Evolutionary conservation across 2,888 invertebrate species (phyloP), one percentile per base, ranked within the genome.

Genomic region (Syrphus vitripennis): DNA sequence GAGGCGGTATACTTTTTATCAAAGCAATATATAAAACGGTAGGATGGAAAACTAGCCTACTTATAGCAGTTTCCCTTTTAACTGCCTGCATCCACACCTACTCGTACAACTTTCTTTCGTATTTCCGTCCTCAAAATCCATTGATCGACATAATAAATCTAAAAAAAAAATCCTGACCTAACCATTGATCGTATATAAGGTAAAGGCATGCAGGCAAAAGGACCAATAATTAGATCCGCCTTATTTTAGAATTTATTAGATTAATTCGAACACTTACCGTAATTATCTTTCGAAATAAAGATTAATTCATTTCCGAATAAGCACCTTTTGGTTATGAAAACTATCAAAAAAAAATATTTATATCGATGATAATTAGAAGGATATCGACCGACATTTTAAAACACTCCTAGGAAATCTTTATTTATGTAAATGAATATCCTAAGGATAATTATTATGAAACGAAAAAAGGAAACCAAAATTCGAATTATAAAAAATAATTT

Each of bases 231-330:
- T 53, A 61, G 42, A 65, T 53, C 69, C 83, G 57, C 79, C 79
- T 71, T 71, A 71, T 65, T 83, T 79, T 34, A 31, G n/a, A 84
- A 84, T 80, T 84, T 84, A 84, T 84, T 84, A 76, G 42, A 45
- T 75, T 80, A 80, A 84, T 84, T 80, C 80, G 76, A 71, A 71
- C 69, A 83, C 75, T 69, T 79, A 74, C 42, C 10, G 59, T 84
- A 76, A 84, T 84, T 84, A 84, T 59, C 65, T 16, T 71, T 70
- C 65, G 48, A 55, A 78, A 55, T 72, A 42, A 26, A 19, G 53
- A 24, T 55, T 53, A 14, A 42, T 19, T 29, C 26, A 75, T 70
- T 77, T 77, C 70, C 75, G 72, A 76, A 21, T 14, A 26, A 74
- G 57, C 63, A 48, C 63, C 45, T 63, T 57, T 48, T 75, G 57